Evolutionary conservation across 2,888 invertebrate genomes (phyloP), one percentile per base, ranked within the genome.

Genomic region (Athrips mouffetella): DNA sequence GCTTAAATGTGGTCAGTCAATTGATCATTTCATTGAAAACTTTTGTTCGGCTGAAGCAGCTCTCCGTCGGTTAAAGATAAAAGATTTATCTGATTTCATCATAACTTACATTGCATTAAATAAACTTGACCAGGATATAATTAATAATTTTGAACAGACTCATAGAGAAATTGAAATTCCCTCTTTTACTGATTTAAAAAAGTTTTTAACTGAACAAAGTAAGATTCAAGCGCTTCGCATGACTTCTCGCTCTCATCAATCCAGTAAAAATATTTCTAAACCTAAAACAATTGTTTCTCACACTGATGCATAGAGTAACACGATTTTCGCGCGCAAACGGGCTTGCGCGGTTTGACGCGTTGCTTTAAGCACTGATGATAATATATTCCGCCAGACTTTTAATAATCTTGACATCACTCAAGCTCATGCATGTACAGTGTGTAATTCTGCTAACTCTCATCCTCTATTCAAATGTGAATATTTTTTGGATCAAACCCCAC

Each of bases 401-500:
- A n/a, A n/a, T n/a, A n/a, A n/a, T n/a, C n/a, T n/a, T n/a, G n/a
- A n/a, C n/a, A n/a, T n/a, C n/a, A n/a, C n/a, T n/a, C n/a, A n/a
- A n/a, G n/a, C n/a, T n/a, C n/a, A n/a, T n/a, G n/a, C n/a, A n/a
- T n/a, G n/a, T n/a, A n/a, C n/a, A n/a, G n/a, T n/a, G n/a, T n/a
- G n/a, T n/a, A n/a, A n/a, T n/a, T n/a, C n/a, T n/a, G n/a, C n/a
- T n/a, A n/a, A n/a, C n/a, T n/a, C n/a, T n/a, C n/a, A 42, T 11
- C 42, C 27, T 3, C n/a, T 42, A 16, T 42, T 6, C 10, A 42
- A 18, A 42, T 42, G 42, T 42, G 29, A 42, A 10, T 3, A 7
- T 8, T 42, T 42, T 29, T n/a, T 40, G 2, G 2, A 15, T 13
- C 29, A 29, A 29, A 18, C 27, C 29, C 7, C 29, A n/a, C 16